Conservation (phyloP, 2,888 invertebrate species). For the Troides oblongomaculatus region DNA sequence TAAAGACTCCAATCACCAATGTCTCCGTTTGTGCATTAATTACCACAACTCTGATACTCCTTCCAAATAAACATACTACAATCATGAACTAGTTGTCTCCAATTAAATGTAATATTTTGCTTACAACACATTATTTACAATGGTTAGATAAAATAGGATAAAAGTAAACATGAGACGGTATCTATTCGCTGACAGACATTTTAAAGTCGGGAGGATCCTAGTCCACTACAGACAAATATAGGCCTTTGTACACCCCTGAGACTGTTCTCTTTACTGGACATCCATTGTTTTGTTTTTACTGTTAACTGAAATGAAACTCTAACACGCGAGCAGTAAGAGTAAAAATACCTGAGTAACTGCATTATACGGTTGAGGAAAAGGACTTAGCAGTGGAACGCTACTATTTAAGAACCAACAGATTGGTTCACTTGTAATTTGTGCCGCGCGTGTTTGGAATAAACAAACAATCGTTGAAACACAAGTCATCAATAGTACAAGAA, state of each 20-base stretch:
- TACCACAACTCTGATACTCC: neutral
- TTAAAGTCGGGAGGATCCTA: slow-evolving; percentile 57
- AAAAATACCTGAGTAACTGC: neutral
- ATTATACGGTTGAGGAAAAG: slow-evolving; percentile 54
- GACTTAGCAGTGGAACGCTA: slow-evolving; percentile 59
- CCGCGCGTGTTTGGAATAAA: slow-evolving; percentile 57
- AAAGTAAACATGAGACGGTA: slow-evolving; percentile 51
- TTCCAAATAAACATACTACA: too few species aligned
- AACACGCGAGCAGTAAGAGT: neutral
- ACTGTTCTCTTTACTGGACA: slow-evolving; percentile 44
- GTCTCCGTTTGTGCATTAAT: too few species aligned
- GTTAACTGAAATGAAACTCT: slow-evolving; percentile 12
- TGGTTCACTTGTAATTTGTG: slow-evolving; percentile 68
- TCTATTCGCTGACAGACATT: slow-evolving; percentile 71
- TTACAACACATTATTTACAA: neutral
- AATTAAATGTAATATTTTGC: too few species aligned
- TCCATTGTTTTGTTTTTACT: neutral
- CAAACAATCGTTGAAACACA: neutral
- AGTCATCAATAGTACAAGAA: neutral
- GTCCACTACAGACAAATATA: slow-evolving; percentile 61
- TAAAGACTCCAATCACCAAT: too few species aligned
- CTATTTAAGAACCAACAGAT: slow-evolving; percentile 63
- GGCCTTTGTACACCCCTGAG: slow-evolving; percentile 63
- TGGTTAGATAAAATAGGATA: slow-evolving; percentile 17
- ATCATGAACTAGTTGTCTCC: too few species aligned